phyloP scores from a whole-genome alignment of 1,140 invertebrate species.

The Drosophila jambulina region DNA sequence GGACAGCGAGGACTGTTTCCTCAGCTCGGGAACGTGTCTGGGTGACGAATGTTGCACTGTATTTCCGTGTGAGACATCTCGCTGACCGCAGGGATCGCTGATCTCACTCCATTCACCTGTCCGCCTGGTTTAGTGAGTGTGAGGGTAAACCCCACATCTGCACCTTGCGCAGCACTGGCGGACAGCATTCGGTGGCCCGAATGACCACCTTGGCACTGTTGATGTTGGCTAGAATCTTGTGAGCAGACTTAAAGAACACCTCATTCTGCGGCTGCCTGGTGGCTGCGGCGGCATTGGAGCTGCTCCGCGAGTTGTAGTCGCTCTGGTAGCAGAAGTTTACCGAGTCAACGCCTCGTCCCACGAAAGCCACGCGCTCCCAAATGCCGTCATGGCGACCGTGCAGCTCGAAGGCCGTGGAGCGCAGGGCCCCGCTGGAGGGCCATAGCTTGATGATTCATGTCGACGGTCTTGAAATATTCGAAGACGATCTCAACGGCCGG shows the following conservation, averaged over 20 bases:
- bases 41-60: conserved; percentile 74
- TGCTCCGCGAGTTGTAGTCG: conserved; percentile 79
- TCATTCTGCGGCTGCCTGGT: conserved; percentile 65
- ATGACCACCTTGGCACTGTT: conserved; percentile 80
- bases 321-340: conserved; percentile 87
- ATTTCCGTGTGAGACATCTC: conserved; percentile 56
- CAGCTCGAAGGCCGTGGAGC: conserved; percentile 89
- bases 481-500: conserved; percentile 90
- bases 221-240: conserved; percentile 70
- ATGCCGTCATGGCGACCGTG: conserved; percentile 84
- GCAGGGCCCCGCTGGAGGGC: conserved; percentile 88
- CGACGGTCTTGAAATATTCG: conserved; percentile 89
- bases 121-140: conserved; percentile 84
- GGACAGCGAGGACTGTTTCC: conserved; percentile 61
- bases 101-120: conserved; percentile 85
- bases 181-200: conserved; percentile 85
- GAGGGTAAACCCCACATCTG: conserved; percentile 89
- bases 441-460: conserved; percentile 88
- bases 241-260: conserved; percentile 81
- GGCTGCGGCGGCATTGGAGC: conserved; percentile 46
- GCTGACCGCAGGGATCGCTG: conserved; percentile 51
- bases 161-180: conserved; percentile 87
- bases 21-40: conserved; percentile 72
- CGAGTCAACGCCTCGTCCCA: conserved; percentile 85
- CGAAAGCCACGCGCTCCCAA: conserved; percentile 84